Evolutionary conservation across 2,797 vertebrate species (phyloP).

Genomic region (Lithobates sylvaticus): DNA sequence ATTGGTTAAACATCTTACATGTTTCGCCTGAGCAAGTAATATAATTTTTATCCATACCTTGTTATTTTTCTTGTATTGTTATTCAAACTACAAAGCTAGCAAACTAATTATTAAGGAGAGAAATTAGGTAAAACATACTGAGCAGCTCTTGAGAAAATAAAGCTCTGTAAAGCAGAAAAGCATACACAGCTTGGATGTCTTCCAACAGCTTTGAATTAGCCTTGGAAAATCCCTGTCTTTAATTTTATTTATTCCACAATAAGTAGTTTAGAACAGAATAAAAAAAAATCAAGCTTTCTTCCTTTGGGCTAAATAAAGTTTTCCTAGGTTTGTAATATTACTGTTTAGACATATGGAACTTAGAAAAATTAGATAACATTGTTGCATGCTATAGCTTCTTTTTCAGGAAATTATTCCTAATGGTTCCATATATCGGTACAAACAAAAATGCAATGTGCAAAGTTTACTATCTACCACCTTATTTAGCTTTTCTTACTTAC

Average conservation of each 20-base stretch:
- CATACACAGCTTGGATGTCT: slow-evolving; percentile 7
- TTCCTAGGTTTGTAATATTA: neutral
- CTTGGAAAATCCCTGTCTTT: neutral
- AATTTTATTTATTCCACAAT: neutral
- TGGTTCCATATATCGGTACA: too few relatives aligned
- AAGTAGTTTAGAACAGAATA: neutral
- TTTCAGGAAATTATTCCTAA: too few relatives aligned
- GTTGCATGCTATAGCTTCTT: too few relatives aligned
- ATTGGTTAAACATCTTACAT: slow-evolving; percentile 15
- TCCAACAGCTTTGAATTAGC: slow-evolving; percentile 7
- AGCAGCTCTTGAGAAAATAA: slow-evolving; percentile 14
- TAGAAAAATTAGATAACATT: too few relatives aligned
- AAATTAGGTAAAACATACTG: slow-evolving; percentile 41
- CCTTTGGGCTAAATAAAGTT: neutral
- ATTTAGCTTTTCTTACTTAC: too few relatives aligned
- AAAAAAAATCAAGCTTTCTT: neutral
- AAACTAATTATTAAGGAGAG: slow-evolving; percentile 32
- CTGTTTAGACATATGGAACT: neutral
- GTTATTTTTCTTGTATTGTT: slow-evolving; percentile 6
- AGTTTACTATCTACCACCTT: too few relatives aligned
- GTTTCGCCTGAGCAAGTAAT: neutral
- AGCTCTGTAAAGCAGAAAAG: neutral
- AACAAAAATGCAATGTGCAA: too few relatives aligned
- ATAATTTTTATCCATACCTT: slow-evolving; percentile 10
- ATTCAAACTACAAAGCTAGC: slow-evolving; percentile 13